Conservation (phyloP, 1,140 invertebrate species). For the Pogonomyrmex barbatus region DNA sequence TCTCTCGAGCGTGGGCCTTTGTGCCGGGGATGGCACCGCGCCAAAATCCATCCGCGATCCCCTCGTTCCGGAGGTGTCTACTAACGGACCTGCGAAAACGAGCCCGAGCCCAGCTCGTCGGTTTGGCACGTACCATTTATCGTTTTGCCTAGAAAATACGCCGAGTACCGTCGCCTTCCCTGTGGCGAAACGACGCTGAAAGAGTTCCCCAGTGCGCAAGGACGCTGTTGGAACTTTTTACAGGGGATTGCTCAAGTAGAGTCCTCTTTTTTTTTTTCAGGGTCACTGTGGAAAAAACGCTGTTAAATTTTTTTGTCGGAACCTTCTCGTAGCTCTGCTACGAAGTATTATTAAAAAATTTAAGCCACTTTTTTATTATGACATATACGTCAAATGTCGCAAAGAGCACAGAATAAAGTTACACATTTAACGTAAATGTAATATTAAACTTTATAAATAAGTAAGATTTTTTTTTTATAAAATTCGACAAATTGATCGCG, state of each 20-base stretch:
- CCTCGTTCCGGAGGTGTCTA: slow-evolving; percentile 73
- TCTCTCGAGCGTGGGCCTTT: slow-evolving; percentile 70
- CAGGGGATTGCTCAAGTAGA: not conserved
- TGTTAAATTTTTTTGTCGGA: not conserved
- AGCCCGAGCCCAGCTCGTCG: slow-evolving; percentile 69
- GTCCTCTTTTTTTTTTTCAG: not conserved
- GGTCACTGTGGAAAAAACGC: not conserved
- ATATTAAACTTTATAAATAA: not conserved
- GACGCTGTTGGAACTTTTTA: slow-evolving; percentile 52
- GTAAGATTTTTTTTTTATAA: not conserved
- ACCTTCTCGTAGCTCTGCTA: not conserved
- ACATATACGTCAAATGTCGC: not conserved
- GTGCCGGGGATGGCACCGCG: slow-evolving; percentile 77
- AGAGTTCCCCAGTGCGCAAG: slow-evolving; percentile 42
- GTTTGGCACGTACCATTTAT: slow-evolving; percentile 76
- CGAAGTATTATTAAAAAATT: not conserved
- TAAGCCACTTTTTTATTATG: not conserved
- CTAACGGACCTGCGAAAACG: slow-evolving; percentile 82
- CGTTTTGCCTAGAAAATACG: slow-evolving; percentile 75
- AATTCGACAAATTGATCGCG: not conserved
- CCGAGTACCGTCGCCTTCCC: slow-evolving; percentile 8
- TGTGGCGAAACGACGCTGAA: slow-evolving; percentile 57
- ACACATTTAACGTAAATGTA: not conserved
- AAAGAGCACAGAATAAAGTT: not conserved
- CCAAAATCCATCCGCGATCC: slow-evolving; percentile 82